phyloP scores from a whole-genome alignment of 2,797 vertebrate genomes.

The Pteropus rufus region DNA sequence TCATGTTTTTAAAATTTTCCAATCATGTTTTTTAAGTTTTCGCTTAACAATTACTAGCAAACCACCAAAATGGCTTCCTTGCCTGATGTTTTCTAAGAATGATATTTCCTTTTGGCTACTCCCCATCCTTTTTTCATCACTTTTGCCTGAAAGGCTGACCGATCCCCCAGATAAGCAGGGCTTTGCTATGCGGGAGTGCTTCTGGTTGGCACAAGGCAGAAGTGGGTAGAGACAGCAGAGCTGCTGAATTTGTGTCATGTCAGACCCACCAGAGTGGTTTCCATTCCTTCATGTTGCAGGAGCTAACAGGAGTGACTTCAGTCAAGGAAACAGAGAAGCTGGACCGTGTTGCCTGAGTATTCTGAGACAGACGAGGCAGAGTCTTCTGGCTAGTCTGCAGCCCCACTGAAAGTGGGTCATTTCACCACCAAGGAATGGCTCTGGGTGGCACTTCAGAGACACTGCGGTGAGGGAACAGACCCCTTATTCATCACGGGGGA shows the following conservation, averaged over 20 bases:
- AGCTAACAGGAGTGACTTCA: slow-evolving; percentile 12
- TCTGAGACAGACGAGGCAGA: neutral
- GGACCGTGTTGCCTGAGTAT: neutral
- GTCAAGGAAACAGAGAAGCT: slow-evolving; percentile 43
- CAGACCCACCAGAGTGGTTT: slow-evolving; percentile 51
- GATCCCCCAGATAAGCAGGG: neutral
- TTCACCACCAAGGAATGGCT: slow-evolving; percentile 41
- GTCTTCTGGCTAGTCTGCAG: slow-evolving; percentile 27
- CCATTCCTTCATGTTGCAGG: slow-evolving; percentile 30
- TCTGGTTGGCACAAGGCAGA: neutral
- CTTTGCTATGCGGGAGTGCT: neutral
- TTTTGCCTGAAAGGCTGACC: neutral
- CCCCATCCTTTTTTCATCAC: neutral
- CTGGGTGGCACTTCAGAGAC: slow-evolving; percentile 54
- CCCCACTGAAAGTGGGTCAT: slow-evolving; percentile 59
- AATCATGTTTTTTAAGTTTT: neutral
- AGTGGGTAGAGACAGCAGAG: neutral
- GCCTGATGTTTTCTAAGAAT: neutral
- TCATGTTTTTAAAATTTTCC: neutral
- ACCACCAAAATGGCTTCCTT: neutral
- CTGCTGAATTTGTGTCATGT: neutral
- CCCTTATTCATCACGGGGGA: slow-evolving; percentile 56
- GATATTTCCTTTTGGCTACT: neutral
- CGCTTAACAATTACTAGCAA: neutral
- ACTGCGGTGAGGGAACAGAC: slow-evolving; percentile 51